These are phyloP conservation scores for Todiramphus chloris DNA, from an alignment of 2,113 vertebrate species.

Conservation along the genomic window DNA sequence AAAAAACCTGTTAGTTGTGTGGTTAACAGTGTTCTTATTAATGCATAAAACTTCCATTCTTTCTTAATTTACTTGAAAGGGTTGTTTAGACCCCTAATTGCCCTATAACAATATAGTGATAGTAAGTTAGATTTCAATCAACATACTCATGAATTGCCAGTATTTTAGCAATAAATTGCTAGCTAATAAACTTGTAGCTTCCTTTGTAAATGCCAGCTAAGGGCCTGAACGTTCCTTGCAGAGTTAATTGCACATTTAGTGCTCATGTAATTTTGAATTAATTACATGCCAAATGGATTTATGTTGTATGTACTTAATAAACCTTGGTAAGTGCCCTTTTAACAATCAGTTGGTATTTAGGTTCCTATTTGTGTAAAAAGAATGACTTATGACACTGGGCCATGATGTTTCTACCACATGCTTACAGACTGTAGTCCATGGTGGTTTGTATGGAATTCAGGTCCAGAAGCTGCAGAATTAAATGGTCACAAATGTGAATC, in stretches of 20 bases:
- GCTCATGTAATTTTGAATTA: conserved; percentile 86
- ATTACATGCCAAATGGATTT: conserved; percentile 85
- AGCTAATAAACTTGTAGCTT: conserved; percentile 81
- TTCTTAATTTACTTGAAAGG: conserved; percentile 63
- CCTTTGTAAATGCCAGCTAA: conserved; percentile 83
- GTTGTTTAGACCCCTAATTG: conserved; percentile 69
- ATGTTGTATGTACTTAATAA: conserved; percentile 85
- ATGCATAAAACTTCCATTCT: conserved; percentile 31
- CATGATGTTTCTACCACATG: not conserved
- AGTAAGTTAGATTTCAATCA: conserved; percentile 77
- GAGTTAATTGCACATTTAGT: conserved; percentile 85
- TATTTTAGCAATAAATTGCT: conserved; percentile 82
- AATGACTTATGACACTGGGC: conserved; percentile 53
- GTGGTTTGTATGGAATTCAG: not conserved
- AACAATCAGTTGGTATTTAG: conserved; percentile 81
- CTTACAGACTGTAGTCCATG: not conserved
- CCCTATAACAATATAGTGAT: conserved; percentile 60
- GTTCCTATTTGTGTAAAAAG: conserved; percentile 72
- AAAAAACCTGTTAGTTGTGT: not conserved
- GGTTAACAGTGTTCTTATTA: conserved; percentile 7
- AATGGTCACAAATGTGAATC: not conserved
- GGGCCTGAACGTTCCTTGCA: conserved; percentile 76
- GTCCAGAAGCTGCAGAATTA: not conserved
- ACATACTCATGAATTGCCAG: conserved; percentile 72
- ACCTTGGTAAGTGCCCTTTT: conserved; percentile 79